Conservation (phyloP, 2,888 invertebrate genomes). For the Dastarcus helophoroides region DNA sequence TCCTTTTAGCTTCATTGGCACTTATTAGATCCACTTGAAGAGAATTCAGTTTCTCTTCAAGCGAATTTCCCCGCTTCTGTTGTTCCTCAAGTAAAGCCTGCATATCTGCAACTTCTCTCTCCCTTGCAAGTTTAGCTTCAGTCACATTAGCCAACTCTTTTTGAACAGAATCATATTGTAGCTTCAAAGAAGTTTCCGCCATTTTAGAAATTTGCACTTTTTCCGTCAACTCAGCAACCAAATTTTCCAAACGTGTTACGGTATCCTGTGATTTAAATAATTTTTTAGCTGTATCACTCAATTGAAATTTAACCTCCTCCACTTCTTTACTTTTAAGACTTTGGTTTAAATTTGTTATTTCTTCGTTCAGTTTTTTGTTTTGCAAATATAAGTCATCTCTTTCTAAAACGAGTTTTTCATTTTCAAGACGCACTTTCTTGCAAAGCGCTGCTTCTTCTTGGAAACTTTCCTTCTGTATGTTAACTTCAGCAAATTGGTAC, state of each 20-base stretch:
- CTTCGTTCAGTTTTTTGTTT: too few relatives aligned
- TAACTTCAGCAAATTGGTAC: conserved; percentile 35
- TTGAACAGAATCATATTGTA: conserved; percentile 27
- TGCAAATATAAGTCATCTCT: conserved; percentile 24
- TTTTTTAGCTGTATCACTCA: too few relatives aligned
- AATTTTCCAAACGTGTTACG: conserved; percentile 18
- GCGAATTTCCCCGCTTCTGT: not conserved
- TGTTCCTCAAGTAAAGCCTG: not conserved
- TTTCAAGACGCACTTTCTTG: too few relatives aligned
- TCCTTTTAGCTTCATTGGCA: too few relatives aligned
- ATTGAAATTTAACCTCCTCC: conserved; percentile 11
- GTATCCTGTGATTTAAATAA: too few relatives aligned
- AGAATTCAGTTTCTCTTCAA: not conserved
- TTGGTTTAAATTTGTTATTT: too few relatives aligned
- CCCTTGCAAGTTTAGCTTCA: conserved; percentile 18
- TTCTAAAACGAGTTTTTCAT: conserved; percentile 23
- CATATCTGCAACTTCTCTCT: conserved; percentile 1
- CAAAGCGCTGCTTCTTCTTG: too few relatives aligned
- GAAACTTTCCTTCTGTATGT: conserved; percentile 39
- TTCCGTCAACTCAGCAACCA: conserved; percentile 27
- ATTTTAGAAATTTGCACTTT: conserved; percentile 35
- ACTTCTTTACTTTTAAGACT: conserved; percentile 25
- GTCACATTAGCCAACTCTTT: conserved; percentile 22
- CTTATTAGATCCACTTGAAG: too few relatives aligned
- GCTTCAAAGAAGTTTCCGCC: conserved; percentile 29